Conservation (phyloP, 2,113 vertebrate genomes). For the Nesogale talazaci region DNA sequence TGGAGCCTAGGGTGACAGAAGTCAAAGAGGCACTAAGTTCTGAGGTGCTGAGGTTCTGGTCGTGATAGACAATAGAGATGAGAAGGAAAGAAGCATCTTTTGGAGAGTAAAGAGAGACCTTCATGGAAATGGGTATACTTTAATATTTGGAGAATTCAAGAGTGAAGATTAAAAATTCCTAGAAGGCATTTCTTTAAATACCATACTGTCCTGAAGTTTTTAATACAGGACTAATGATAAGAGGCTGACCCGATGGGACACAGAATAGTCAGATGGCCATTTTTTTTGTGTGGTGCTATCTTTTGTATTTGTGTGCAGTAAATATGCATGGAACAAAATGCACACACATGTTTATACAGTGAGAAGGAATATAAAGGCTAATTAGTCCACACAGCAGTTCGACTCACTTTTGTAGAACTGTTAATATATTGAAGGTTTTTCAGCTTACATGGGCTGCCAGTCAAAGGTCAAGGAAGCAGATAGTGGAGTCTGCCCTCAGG, state of each 20-base stretch:
- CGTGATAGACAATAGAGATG: not conserved
- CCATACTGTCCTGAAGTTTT: not conserved
- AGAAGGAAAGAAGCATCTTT: not conserved
- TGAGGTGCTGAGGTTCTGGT: not conserved
- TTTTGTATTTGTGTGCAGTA: not conserved
- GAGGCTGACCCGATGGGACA: not conserved
- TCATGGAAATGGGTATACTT: not conserved
- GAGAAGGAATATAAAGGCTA: too few species aligned
- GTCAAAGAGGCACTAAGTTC: not conserved
- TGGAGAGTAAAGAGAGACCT: conserved; percentile 19
- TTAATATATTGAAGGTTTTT: too few species aligned
- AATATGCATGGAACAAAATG: not conserved
- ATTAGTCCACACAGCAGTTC: too few species aligned
- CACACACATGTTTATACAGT: too few species aligned
- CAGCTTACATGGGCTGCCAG: too few species aligned
- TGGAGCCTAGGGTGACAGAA: not conserved
- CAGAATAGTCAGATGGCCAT: not conserved
- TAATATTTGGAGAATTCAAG: conserved; percentile 27
- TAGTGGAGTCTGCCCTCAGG: too few species aligned
- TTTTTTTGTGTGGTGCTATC: too few species aligned
- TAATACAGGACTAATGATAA: not conserved
- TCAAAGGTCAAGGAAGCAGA: too few species aligned
- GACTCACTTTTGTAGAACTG: too few species aligned
- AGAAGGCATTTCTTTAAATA: conserved; percentile 45
- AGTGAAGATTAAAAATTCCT: conserved; percentile 48